A percentile compares a stretch with the other conserved stretches of the same genome.
Evolutionary conservation across 1,140 invertebrate species (phyloP).

Genomic region (Drosophila elegans): DNA sequence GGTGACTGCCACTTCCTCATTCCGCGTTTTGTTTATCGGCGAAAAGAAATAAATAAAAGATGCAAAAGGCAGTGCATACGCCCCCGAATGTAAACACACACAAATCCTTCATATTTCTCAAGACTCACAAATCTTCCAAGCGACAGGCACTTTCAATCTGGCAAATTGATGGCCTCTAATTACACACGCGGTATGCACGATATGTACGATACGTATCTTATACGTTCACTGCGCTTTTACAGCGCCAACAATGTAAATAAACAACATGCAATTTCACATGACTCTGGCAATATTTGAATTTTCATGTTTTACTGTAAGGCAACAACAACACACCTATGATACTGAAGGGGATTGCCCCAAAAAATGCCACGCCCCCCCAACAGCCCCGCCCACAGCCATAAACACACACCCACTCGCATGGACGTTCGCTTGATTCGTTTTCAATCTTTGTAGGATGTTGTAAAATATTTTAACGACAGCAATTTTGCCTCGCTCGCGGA

Average conservation of each 20-base stretch:
- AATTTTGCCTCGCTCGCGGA: constrained; percentile 37
- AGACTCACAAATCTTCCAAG: constrained; percentile 31
- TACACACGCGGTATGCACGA: constrained; percentile 30
- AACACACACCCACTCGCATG: constrained; percentile 18
- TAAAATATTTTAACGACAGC: constrained; percentile 50
- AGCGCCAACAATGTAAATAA: constrained; percentile 54
- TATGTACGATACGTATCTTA: not conserved
- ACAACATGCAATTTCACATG: constrained; percentile 44
- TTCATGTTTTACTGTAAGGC: constrained; percentile 14
- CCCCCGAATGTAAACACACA: constrained; percentile 33
- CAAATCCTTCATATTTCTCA: constrained; percentile 44
- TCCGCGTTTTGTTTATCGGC: constrained; percentile 23
- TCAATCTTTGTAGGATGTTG: constrained; percentile 58
- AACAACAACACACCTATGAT: constrained; percentile 13
- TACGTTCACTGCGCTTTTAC: constrained; percentile 26
- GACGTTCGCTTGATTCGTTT: constrained; percentile 45
- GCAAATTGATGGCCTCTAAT: constrained; percentile 57
- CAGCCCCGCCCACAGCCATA: constrained; percentile 16
- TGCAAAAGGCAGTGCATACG: constrained; percentile 6
- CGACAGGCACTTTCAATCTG: constrained; percentile 38
- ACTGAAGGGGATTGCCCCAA: constrained; percentile 27
- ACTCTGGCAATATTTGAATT: constrained; percentile 50
- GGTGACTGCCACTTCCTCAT: constrained; percentile 1
- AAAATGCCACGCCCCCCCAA: constrained; percentile 11
- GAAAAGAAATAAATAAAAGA: not conserved